Base-by-base conservation (phyloP, 2,797 vertebrate genomes). In the Macroramphosus scolopax region DNA sequence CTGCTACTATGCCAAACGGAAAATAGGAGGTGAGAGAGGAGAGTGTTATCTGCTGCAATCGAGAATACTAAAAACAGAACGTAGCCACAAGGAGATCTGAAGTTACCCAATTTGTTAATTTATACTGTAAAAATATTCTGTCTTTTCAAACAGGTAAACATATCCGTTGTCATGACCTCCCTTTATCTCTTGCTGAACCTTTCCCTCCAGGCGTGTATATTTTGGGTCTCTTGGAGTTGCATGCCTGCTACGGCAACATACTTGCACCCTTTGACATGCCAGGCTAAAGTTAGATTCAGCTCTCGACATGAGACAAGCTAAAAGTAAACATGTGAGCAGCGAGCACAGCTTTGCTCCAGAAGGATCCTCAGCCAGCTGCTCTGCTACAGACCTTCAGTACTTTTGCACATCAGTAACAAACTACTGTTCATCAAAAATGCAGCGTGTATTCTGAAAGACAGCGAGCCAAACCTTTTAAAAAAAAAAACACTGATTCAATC, bases 271-370 rank as follows among this genome's bases (percentile, higher is more conserved):
- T 51, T 68, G 59, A 69, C 72, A 73, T 46, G 49, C 24, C 24
- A 25, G 32, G 51, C 79, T 84, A 81, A 79, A 85, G 72, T 84
- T 85, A 81, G 72, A 70, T 30, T 29, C 65, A 53, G 58, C 68
- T 56, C 52, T 72, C 64, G 58, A 35, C 60, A 37, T 30, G 50
- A 71, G 65, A 51, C 4, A 16, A 5, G 52, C 75, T 80, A 73
- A 77, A 79, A 83, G 66, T 61, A 78, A 75, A 73, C 61, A 55
- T 16, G 62, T 15, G 18, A 68, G 58, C 74, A 54, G 57, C 54
- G 18, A 57, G 44, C 60, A 31, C 48, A 40, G 63, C 61, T 61
- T 63, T 41, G 40, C 65, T 78, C 33, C 31, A 17, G 55, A 66
- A 54, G 54, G 50, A 51, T 67, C 59, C 56, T 67, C 30, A 17